Conservation (phyloP, 2,797 vertebrate genomes). For the Anomalospiza imberbis region DNA sequence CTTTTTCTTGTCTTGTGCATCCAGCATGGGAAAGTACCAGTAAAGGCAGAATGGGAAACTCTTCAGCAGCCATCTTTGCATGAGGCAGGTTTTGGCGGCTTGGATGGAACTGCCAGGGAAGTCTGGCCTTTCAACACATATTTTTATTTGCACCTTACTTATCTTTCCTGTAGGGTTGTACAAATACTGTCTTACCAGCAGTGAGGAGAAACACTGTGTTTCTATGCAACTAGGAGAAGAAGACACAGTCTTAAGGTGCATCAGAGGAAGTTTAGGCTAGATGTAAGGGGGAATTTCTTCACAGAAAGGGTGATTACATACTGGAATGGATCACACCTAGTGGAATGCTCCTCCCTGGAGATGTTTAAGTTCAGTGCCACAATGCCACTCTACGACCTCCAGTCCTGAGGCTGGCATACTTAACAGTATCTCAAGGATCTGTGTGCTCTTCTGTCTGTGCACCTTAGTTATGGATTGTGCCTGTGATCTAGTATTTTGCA, state of each 20-base stretch:
- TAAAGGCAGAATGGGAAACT: not conserved
- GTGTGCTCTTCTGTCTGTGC: not conserved
- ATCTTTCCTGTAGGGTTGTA: not conserved
- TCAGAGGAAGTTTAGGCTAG: not conserved
- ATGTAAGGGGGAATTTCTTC: not conserved
- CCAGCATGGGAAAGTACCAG: not conserved
- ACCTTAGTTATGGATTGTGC: not conserved
- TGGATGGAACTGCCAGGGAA: not conserved
- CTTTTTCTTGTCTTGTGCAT: not conserved
- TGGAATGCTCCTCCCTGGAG: not conserved
- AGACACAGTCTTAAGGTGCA: not conserved
- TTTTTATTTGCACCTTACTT: not conserved
- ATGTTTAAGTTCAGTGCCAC: not conserved
- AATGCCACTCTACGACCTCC: not conserved
- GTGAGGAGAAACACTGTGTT: not conserved
- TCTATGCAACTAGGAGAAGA: not conserved
- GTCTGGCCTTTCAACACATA: not conserved
- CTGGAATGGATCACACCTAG: not conserved
- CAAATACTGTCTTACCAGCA: not conserved
- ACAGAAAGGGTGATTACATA: not conserved
- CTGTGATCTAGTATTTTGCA: not conserved
- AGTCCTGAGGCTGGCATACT: not conserved
- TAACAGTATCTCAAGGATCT: not conserved
- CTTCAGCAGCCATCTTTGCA: not conserved
- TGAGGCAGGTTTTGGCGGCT: not conserved